phyloP scores from a whole-genome alignment of 2,888 invertebrate genomes.

The Osmoderma eremita region DNA sequence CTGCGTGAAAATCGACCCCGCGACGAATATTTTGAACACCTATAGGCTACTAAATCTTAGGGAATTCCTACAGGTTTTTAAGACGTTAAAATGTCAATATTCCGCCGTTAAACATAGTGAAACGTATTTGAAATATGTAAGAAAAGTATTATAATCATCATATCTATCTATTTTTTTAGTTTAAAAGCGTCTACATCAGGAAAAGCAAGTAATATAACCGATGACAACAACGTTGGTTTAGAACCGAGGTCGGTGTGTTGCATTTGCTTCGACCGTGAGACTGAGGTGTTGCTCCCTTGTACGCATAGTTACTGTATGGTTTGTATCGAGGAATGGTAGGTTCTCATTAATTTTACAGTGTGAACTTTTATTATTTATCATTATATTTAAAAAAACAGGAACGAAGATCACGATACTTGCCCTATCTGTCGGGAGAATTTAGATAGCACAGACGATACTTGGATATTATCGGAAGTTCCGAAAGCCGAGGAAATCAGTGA shows the following conservation, averaged over 20 bases:
- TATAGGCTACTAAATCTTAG: slow-evolving; percentile 70
- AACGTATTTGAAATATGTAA: slow-evolving; percentile 43
- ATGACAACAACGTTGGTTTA: slow-evolving; percentile 46
- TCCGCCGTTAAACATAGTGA: slow-evolving; percentile 58
- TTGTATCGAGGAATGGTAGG: slow-evolving; percentile 79
- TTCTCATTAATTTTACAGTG: slow-evolving; percentile 20
- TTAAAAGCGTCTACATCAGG: slow-evolving; percentile 58
- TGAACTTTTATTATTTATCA: slow-evolving; percentile 13
- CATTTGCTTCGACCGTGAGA: slow-evolving; percentile 77
- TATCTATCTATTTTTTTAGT: slow-evolving; percentile 28
- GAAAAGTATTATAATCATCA: not conserved
- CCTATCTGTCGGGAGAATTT: slow-evolving; percentile 75
- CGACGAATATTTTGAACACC: slow-evolving; percentile 59
- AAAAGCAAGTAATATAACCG: slow-evolving; percentile 15
- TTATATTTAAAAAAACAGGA: slow-evolving; percentile 64
- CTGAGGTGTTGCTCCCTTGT: slow-evolving; percentile 76
- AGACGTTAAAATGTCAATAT: slow-evolving; percentile 66
- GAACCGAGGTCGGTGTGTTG: slow-evolving; percentile 69
- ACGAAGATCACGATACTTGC: slow-evolving; percentile 75
- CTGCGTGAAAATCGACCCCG: slow-evolving; percentile 70
- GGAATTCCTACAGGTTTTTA: slow-evolving; percentile 73
- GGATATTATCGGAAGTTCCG: slow-evolving; percentile 73
- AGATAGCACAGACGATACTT: slow-evolving; percentile 72
- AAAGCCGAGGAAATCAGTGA: slow-evolving; percentile 69
- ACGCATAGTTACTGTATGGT: slow-evolving; percentile 76